A percentile compares a stretch with the other conserved stretches of the same genome.
Conservation (phyloP, 64 coral and sea anemone genomes). For the Porites australiensis region DNA sequence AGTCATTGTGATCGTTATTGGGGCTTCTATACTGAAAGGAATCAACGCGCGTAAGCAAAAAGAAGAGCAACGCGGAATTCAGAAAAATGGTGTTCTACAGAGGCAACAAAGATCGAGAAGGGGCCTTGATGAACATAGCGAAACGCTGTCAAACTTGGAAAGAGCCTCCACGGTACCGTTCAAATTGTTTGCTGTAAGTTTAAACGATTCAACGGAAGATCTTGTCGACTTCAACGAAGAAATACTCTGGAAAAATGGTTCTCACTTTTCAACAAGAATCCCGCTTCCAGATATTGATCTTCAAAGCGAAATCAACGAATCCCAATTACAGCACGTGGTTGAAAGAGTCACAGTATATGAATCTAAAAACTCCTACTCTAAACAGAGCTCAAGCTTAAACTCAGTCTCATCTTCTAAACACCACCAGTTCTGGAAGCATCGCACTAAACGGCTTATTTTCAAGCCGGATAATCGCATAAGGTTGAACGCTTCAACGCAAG, state of each 20-base stretch:
- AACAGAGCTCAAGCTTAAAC: not conserved
- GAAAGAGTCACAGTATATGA: not conserved
- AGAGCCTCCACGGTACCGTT: not conserved
- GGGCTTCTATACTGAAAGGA: not conserved
- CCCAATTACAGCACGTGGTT: not conserved
- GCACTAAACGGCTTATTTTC: constrained; percentile 65
- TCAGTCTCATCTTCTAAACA: not conserved
- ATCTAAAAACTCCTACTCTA: not conserved
- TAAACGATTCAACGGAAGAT: not conserved
- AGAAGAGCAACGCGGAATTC: not conserved
- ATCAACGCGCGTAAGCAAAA: too few species aligned
- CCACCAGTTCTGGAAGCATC: not conserved
- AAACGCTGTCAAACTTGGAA: not conserved
- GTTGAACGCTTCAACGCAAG: constrained; percentile 19
- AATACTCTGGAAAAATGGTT: constrained; percentile 29
- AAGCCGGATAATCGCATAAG: constrained; percentile 44
- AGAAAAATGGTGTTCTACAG: not conserved
- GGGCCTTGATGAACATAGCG: not conserved
- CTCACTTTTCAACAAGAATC: not conserved
- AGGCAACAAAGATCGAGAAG: not conserved
- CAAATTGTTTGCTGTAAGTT: not conserved
- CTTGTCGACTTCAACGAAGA: constrained; percentile 22
- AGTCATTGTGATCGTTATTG: not conserved
- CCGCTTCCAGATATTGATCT: not conserved
- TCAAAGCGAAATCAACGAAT: not conserved